Percentiles rank a stretch among this genome's conserved stretches.
phyloP scores from a whole-genome alignment of 2,113 vertebrate genomes.

The Athene cunicularia region DNA sequence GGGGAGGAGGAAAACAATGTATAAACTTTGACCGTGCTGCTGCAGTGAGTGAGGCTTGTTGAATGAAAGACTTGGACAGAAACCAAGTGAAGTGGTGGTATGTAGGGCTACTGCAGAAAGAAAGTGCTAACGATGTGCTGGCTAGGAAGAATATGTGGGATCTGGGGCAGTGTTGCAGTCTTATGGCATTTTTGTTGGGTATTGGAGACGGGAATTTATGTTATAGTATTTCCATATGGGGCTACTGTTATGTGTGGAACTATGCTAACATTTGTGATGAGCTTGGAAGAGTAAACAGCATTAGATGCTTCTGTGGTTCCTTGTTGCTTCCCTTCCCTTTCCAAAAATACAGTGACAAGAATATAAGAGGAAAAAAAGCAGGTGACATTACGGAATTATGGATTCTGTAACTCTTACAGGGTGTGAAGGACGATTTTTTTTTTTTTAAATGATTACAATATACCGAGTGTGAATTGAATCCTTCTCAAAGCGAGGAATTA shows the following conservation, averaged over 20 bases:
- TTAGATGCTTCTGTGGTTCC: not conserved
- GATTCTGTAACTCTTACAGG: not conserved
- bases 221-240: not conserved
- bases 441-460: not conserved
- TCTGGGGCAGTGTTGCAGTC: not conserved
- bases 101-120: not conserved
- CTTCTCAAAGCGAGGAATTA: not conserved
- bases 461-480: not conserved
- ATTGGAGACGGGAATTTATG: not conserved
- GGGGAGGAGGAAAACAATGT: rapidly evolving
- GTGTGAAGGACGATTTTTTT: not conserved
- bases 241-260: not conserved
- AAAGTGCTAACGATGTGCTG: not conserved
- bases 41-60: not conserved
- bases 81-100: not conserved
- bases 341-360: not conserved
- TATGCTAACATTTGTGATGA: not conserved
- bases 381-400: not conserved
- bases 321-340: not conserved
- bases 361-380: not conserved
- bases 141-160: not conserved
- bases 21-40: not conserved
- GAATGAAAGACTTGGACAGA: not conserved
- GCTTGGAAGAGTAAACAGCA: not conserved
- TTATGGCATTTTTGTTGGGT: not conserved